Conservation (phyloP, 2,797 vertebrate species). For the Gymnocypris eckloni region DNA sequence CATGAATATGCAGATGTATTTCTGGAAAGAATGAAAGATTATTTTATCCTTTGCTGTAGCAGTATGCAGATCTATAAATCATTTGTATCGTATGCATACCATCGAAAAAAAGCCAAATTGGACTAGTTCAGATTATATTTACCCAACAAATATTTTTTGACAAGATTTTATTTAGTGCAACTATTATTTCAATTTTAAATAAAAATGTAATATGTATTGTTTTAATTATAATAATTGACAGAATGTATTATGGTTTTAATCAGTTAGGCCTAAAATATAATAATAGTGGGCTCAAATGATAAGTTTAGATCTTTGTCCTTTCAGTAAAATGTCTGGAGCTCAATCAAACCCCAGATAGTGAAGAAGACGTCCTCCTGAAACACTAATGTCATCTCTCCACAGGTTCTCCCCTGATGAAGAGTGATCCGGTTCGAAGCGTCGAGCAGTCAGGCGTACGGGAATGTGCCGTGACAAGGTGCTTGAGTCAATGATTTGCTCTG, state of each 20-base stretch:
- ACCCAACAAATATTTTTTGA: neutral
- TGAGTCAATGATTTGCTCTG: slow-evolving; percentile 33
- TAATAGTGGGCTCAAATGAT: neutral
- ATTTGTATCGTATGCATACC: neutral
- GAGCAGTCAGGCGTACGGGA: slow-evolving; percentile 55
- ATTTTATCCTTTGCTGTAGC: slow-evolving; percentile 37
- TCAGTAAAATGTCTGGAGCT: slow-evolving; percentile 47
- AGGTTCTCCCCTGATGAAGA: slow-evolving; percentile 52
- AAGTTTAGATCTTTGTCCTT: neutral
- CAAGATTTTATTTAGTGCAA: neutral
- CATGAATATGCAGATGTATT: slow-evolving; percentile 53
- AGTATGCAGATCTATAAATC: slow-evolving; percentile 24
- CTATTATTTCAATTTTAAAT: neutral
- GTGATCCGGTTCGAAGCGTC: slow-evolving; percentile 60
- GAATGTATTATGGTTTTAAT: neutral
- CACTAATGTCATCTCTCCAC: slow-evolving; percentile 39
- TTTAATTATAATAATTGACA: neutral
- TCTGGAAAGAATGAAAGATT: slow-evolving; percentile 43
- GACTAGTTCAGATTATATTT: neutral
- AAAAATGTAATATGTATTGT: too few species aligned
- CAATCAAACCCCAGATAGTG: slow-evolving; percentile 48
- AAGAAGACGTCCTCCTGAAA: slow-evolving; percentile 36
- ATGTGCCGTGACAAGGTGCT: slow-evolving; percentile 46
- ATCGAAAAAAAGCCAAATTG: neutral
- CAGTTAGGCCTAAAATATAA: too few species aligned